Evolutionary conservation across 2,888 invertebrate genomes (phyloP).

Genomic region (Tetrapedia diversipes): DNA sequence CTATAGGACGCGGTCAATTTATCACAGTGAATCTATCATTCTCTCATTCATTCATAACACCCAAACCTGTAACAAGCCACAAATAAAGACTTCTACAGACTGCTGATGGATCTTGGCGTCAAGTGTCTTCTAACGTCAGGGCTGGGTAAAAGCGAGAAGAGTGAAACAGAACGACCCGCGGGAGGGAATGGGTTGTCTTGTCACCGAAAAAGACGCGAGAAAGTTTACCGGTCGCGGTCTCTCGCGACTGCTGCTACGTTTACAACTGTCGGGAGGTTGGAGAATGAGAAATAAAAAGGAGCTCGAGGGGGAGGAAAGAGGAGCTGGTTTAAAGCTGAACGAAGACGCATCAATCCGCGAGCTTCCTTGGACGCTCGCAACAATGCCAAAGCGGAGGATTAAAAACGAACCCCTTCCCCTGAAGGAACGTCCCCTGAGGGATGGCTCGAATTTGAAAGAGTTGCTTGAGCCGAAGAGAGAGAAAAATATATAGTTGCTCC

Average conservation of each 20-base stretch:
- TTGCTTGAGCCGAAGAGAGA: neutral
- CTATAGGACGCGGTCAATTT: no score
- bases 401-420: slow-evolving; percentile 30
- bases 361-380: slow-evolving; percentile 21
- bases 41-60: no score
- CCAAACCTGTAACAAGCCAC: no score
- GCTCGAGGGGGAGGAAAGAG: no score
- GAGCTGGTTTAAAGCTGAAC: slow-evolving; percentile 33
- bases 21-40: no score
- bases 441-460: slow-evolving; percentile 17
- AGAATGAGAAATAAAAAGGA: no score
- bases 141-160: neutral
- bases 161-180: neutral
- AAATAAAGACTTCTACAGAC: neutral
- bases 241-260: slow-evolving; percentile 10
- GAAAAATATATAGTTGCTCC: no score
- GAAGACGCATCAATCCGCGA: slow-evolving; percentile 31
- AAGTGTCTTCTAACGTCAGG: neutral
- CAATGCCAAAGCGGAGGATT: slow-evolving; percentile 36
- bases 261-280: slow-evolving; percentile 7
- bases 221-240: neutral
- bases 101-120: neutral
- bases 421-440: slow-evolving; percentile 11
- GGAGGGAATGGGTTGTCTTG: neutral
- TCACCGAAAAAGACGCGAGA: neutral